phyloP scores from a whole-genome alignment of 1,140 invertebrate genomes.

The Drosophila bifasciata region DNA sequence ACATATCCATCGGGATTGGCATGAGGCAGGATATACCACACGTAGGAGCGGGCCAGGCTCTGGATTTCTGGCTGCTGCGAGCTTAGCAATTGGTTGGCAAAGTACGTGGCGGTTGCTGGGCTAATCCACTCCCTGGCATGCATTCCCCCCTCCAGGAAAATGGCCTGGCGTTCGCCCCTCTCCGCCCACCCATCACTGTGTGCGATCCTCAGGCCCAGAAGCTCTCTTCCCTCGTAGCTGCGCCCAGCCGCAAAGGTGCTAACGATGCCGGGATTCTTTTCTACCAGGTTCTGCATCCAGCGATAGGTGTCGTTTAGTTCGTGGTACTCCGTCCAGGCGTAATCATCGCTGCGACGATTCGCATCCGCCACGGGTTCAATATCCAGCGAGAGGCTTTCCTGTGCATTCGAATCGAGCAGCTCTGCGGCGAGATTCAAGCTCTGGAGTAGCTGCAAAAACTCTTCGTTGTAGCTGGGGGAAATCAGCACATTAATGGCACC shows the following conservation, averaged over 20 bases:
- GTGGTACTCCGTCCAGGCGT: conserved; percentile 84
- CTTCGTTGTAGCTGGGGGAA: conserved; percentile 42
- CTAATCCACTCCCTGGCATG: conserved; percentile 92
- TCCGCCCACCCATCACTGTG: conserved; percentile 68
- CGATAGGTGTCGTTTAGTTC: conserved; percentile 85
- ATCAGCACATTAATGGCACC: conserved; percentile 50
- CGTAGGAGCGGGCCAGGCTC: conserved; percentile 85
- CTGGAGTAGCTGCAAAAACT: conserved; percentile 26
- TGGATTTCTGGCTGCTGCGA: conserved; percentile 84
- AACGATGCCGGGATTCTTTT: conserved; percentile 84
- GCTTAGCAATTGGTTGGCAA: conserved; percentile 87
- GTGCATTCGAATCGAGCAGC: conserved; percentile 76
- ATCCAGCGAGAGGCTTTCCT: conserved; percentile 74
- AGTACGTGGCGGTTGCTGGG: conserved; percentile 88
- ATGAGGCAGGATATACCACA: conserved; percentile 90
- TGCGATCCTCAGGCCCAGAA: conserved; percentile 86
- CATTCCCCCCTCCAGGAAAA: conserved; percentile 86
- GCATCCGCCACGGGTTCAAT: conserved; percentile 52
- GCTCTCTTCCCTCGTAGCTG: conserved; percentile 86
- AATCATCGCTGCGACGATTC: conserved; percentile 44
- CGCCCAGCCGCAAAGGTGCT: conserved; percentile 85
- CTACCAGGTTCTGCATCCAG: conserved; percentile 83
- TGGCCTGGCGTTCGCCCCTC: conserved; percentile 73
- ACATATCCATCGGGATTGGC: conserved; percentile 92
- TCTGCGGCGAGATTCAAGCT: conserved; percentile 14